Evolutionary conservation across 2,888 invertebrate species (phyloP), one percentile per base, ranked within the genome.

Genomic region (Lithosia quadra): DNA sequence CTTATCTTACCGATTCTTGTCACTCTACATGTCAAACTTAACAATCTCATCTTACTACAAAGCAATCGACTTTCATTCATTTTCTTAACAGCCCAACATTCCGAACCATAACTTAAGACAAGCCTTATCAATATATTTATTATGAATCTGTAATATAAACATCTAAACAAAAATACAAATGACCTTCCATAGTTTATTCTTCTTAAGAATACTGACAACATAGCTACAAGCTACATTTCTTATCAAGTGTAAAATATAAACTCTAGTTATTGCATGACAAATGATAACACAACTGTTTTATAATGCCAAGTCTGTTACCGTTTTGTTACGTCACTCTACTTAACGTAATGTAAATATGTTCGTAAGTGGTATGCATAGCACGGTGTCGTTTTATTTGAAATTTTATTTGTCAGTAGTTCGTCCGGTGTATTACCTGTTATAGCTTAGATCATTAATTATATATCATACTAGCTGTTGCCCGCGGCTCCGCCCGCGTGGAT

Each of bases 261-360:
- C 36, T 61, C 21, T n/a, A 61, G 24, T 39, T 57, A 43, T 67
- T 62, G 56, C 57, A 57, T 21, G 56, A 67, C 28, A 39, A n/a
- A 58, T 22, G 67, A 67, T 58, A 67, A 63, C 33, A 66, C 53
- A 61, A 39, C 63, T n/a, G 56, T 63, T 63, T 67, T 63, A 34
- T 64, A 59, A 33, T 33, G 22, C 59, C 33, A 59, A 28, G 55
- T 60, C 24, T 55, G 34, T 56, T 60, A 59, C 63, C 13, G 39
- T 39, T 61, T 33, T 15, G 49, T 43, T 53, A 74, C 69, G 69
- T 75, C 65, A 59, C 61, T 60, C 49, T 33, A 24, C 63, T 21
- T 76, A 73, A 59, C 71, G 74, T 71, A 72, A 34, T 15, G 57
- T 61, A 76, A 78, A 76, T 73, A 81, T 76, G 64, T 73, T 65